These are phyloP conservation scores for Drosophila rhopaloa DNA, from an alignment of 1,140 invertebrate genomes.

Conservation along the genomic window DNA sequence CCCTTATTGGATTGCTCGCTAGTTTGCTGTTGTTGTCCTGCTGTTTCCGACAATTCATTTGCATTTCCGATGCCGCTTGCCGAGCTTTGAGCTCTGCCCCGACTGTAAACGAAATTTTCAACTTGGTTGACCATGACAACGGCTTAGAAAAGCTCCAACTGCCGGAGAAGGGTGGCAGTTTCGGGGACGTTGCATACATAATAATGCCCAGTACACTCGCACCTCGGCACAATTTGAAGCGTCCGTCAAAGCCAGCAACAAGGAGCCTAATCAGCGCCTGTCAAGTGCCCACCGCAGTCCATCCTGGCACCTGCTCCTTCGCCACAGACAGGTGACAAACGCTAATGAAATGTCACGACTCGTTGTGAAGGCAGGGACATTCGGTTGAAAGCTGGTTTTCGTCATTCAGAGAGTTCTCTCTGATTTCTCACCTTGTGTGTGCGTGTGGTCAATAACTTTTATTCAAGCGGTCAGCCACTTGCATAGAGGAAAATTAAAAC, in stretches of 20 bases:
- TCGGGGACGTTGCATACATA: constrained; percentile 20
- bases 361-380: constrained; percentile 22
- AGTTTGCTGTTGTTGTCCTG: constrained; percentile 26
- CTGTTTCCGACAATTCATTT: constrained; percentile 67
- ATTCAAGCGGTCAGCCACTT: background rate
- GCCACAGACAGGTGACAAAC: constrained; percentile 39
- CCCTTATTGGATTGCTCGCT: constrained; percentile 48
- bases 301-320: background rate
- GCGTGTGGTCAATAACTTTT: constrained; percentile 12
- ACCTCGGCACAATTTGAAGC: constrained; percentile 19
- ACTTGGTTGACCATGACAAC: constrained; percentile 38
- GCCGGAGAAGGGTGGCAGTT: background rate
- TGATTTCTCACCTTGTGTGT: constrained; percentile 3
- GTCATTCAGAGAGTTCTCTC: constrained; percentile 8
- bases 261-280: constrained; percentile 52
- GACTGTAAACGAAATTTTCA: constrained; percentile 44
- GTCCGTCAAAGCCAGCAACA: constrained; percentile 35
- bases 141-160: constrained; percentile 17
- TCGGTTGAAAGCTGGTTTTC: constrained; percentile 12
- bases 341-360: constrained; percentile 71
- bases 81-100: constrained; percentile 24
- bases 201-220: constrained; percentile 33
- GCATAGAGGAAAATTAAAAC: background rate
- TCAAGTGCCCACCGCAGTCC: constrained; percentile 32
- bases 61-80: constrained; percentile 47